Percentiles rank a stretch among this genome's conserved stretches.
phyloP scores from a whole-genome alignment of 2,888 invertebrate species.

The Nymphalis c-album region DNA sequence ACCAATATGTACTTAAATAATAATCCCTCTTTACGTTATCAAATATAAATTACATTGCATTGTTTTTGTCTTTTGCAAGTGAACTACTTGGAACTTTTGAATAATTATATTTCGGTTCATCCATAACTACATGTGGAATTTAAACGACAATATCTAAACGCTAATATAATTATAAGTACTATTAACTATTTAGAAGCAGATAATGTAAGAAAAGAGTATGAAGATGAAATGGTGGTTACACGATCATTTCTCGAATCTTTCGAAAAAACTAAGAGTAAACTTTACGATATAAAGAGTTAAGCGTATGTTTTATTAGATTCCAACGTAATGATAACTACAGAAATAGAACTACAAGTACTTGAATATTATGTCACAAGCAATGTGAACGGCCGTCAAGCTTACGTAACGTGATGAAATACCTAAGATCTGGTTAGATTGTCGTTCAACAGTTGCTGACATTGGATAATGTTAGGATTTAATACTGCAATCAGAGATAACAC shows the following conservation, averaged over 20 bases:
- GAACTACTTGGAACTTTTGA: too few relatives aligned
- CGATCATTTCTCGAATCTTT: background rate
- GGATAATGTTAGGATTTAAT: slow-evolving; percentile 24
- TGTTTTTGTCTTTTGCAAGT: too few relatives aligned
- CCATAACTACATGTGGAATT: too few relatives aligned
- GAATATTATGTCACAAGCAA: slow-evolving; percentile 31
- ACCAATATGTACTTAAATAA: too few relatives aligned
- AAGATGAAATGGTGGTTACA: too few relatives aligned
- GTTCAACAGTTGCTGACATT: slow-evolving; percentile 31
- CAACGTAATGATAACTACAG: slow-evolving; percentile 25
- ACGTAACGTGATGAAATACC: slow-evolving; percentile 24
- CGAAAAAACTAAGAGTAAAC: background rate
- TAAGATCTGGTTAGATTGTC: slow-evolving; percentile 32
- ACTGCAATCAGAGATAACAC: slow-evolving; percentile 6
- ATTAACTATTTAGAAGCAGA: too few relatives aligned
- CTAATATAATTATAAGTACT: too few relatives aligned
- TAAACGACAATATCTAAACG: too few relatives aligned
- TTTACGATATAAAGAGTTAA: slow-evolving; percentile 3
- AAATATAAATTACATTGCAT: too few relatives aligned
- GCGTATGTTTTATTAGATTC: slow-evolving; percentile 12
- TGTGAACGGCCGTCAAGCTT: slow-evolving; percentile 31
- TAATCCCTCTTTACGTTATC: too few relatives aligned
- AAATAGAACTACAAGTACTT: slow-evolving; percentile 26
- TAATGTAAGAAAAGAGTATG: too few relatives aligned
- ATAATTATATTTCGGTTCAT: too few relatives aligned